phyloP scores from a whole-genome alignment of 2,113 vertebrate genomes.

The Carollia perspicillata region DNA sequence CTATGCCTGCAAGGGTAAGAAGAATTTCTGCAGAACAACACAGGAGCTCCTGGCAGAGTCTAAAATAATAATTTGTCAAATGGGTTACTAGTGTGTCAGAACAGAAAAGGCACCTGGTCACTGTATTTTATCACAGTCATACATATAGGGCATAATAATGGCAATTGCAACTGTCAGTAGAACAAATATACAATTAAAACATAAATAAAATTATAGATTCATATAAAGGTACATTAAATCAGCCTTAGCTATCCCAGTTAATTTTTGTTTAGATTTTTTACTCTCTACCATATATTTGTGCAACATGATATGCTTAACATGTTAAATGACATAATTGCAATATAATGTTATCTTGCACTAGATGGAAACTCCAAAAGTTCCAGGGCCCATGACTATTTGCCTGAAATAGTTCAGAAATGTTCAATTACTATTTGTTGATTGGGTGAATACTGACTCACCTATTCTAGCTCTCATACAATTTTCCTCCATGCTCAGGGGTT shows the following conservation, averaged over 20 bases:
- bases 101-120: slow-evolving; percentile 37
- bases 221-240: slow-evolving; percentile 23
- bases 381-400: neutral
- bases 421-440: neutral
- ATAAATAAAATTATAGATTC: neutral
- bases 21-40: neutral
- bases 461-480: neutral
- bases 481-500: neutral
- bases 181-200: slow-evolving; percentile 9
- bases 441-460: neutral
- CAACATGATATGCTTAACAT: neutral
- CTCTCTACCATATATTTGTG: neutral
- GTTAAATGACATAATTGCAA: neutral
- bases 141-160: neutral
- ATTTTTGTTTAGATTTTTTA: neutral
- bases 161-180: neutral
- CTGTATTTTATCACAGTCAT: slow-evolving; percentile 41
- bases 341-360: neutral
- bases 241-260: neutral
- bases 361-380: neutral
- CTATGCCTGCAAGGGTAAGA: neutral
- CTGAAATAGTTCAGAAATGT: neutral
- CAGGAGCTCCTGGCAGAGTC: neutral
- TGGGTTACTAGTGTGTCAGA: neutral
- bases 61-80: slow-evolving; percentile 40